Evolutionary conservation across 2,113 vertebrate species (phyloP).

Genomic region (Onychorhynchus coronatus): DNA sequence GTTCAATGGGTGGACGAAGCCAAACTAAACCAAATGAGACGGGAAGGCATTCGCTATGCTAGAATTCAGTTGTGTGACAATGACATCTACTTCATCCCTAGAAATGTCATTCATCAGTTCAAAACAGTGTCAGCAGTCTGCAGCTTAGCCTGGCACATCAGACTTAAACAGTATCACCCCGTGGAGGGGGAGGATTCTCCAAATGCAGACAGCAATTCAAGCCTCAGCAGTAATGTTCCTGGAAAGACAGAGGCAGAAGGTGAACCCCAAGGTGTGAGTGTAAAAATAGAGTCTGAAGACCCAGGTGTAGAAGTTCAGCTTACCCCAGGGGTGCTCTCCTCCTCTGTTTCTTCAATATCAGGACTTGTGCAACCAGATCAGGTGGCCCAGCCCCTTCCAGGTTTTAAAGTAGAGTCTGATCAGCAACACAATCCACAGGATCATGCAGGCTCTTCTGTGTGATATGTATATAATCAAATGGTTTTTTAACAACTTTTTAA

Average conservation of each 20-base stretch:
- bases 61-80: slow-evolving; percentile 92
- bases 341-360: slow-evolving; percentile 63
- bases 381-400: slow-evolving; percentile 67
- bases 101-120: slow-evolving; percentile 98
- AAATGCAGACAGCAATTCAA: slow-evolving; percentile 63
- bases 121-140: slow-evolving; percentile 98
- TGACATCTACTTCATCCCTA: slow-evolving; percentile 98
- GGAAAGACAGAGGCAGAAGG: slow-evolving; percentile 72
- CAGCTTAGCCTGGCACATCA: slow-evolving; percentile 97
- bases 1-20: slow-evolving; percentile 99
- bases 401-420: slow-evolving; percentile 76
- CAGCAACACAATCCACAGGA: slow-evolving; percentile 74
- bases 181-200: slow-evolving; percentile 72
- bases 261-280: slow-evolving; percentile 64
- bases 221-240: slow-evolving; percentile 66
- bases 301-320: slow-evolving; percentile 74
- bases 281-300: slow-evolving; percentile 78
- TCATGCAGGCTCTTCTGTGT: slow-evolving; percentile 75
- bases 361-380: slow-evolving; percentile 73
- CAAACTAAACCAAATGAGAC: slow-evolving; percentile 96
- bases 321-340: slow-evolving; percentile 61
- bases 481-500: slow-evolving; percentile 85
- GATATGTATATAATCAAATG: slow-evolving; percentile 80
- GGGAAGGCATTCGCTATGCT: slow-evolving; percentile 94
- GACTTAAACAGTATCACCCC: slow-evolving; percentile 89